Evolutionary conservation across 2,797 vertebrate genomes (phyloP).

Genomic region (Sebastiscus tertius): DNA sequence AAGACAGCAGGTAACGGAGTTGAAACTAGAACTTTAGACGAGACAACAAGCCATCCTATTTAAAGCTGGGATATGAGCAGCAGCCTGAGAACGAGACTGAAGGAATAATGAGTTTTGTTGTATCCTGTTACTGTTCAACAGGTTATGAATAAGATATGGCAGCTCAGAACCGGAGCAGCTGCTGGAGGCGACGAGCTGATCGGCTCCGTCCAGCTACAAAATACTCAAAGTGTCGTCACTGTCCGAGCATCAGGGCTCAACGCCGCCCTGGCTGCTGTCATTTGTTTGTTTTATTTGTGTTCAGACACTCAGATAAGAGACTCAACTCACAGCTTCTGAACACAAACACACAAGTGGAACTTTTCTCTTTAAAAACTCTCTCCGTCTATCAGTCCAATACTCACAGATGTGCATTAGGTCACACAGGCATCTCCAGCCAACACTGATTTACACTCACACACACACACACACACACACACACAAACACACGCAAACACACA

Average conservation of each 20-base stretch:
- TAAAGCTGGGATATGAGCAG: not conserved
- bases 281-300: not conserved
- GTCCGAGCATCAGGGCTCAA: not conserved
- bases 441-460: conserved; percentile 49
- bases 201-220: not conserved
- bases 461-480: conserved; percentile 26
- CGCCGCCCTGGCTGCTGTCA: not conserved
- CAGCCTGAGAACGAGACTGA: not conserved
- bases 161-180: conserved; percentile 57
- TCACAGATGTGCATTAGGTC: conserved; percentile 77
- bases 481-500: conserved; percentile 26
- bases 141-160: conserved; percentile 71
- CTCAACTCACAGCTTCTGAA: not conserved
- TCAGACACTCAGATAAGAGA: not conserved
- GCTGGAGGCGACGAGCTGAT: conserved; percentile 31
- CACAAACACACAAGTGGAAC: conserved; percentile 2
- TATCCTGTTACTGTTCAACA: conserved; percentile 52
- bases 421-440: conserved; percentile 66
- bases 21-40: not conserved
- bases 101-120: not conserved
- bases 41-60: not conserved
- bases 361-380: conserved; percentile 26
- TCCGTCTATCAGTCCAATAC: conserved; percentile 44
- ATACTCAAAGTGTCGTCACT: not conserved
- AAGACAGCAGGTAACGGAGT: not conserved